Evolutionary conservation across 2,797 vertebrate species (phyloP).

Genomic region (Peromyscus melanophrys): DNA sequence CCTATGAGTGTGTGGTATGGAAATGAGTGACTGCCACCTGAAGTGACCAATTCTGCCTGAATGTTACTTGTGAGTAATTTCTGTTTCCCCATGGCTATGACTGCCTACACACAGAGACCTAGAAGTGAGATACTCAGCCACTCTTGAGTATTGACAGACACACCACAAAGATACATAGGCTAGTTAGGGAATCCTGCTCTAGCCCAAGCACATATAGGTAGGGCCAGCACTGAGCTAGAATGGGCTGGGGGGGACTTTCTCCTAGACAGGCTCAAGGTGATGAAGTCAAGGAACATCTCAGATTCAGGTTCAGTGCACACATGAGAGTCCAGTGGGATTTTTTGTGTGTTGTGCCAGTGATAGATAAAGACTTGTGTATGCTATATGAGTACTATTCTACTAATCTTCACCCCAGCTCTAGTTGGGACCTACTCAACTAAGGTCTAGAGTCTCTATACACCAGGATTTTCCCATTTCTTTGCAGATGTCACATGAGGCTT

Average conservation of each 20-base stretch:
- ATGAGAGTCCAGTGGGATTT: no score
- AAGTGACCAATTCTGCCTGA: conserved; percentile 67
- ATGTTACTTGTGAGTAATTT: conserved; percentile 75
- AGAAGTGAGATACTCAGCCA: background rate
- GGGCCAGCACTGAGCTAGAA: background rate
- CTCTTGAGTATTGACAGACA: background rate
- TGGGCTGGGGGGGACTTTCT: background rate
- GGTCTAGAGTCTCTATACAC: background rate
- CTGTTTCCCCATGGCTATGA: background rate
- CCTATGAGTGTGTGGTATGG: background rate
- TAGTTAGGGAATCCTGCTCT: background rate
- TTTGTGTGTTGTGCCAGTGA: background rate
- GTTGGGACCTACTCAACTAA: background rate
- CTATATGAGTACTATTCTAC: background rate
- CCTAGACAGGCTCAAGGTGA: background rate
- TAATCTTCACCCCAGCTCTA: background rate
- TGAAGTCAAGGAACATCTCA: no score
- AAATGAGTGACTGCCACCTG: background rate
- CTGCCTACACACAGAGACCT: background rate
- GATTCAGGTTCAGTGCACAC: background rate
- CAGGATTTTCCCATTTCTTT: background rate
- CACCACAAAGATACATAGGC: background rate
- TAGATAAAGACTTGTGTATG: background rate
- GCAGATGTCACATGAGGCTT: background rate
- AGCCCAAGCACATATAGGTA: background rate